Conservation (phyloP, 2,797 vertebrate genomes). For the Jordanella pulchra region DNA sequence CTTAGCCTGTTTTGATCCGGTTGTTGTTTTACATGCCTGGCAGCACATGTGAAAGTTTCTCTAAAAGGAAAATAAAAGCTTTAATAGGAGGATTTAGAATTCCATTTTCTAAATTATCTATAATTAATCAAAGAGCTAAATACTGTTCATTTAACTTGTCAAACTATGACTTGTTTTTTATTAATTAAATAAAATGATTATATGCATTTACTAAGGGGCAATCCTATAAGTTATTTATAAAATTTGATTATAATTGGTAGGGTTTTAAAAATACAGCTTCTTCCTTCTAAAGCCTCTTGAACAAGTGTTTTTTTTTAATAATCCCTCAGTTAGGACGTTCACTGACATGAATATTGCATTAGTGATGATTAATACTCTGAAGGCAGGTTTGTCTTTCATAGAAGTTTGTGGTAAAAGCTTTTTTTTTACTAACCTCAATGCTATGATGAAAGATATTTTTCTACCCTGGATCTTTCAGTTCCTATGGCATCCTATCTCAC, state of each 20-base stretch:
- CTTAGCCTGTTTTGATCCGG: not conserved
- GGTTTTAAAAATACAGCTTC: not conserved
- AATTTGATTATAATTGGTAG: not conserved
- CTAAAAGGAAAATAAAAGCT: not conserved
- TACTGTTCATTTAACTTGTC: not conserved
- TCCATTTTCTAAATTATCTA: not conserved
- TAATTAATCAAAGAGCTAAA: not conserved
- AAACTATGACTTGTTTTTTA: not conserved
- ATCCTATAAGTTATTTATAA: not conserved
- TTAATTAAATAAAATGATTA: not conserved
- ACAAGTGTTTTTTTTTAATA: not conserved
- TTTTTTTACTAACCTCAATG: not conserved
- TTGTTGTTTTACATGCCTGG: not conserved
- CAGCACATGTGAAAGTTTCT: too few species aligned
- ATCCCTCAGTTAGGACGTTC: not conserved
- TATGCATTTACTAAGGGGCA: not conserved
- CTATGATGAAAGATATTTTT: constrained; percentile 18
- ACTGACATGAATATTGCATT: not conserved
- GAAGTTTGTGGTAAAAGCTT: not conserved
- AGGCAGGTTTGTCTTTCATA: not conserved
- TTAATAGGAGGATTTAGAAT: not conserved
- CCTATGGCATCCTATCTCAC: constrained; percentile 35
- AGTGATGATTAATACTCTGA: constrained; percentile 7
- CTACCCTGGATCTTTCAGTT: not conserved
- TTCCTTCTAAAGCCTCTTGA: not conserved